Evolutionary conservation across 2,888 invertebrate species (phyloP), one percentile per base, ranked within the genome.

Genomic region (Vesta saturnalis): DNA sequence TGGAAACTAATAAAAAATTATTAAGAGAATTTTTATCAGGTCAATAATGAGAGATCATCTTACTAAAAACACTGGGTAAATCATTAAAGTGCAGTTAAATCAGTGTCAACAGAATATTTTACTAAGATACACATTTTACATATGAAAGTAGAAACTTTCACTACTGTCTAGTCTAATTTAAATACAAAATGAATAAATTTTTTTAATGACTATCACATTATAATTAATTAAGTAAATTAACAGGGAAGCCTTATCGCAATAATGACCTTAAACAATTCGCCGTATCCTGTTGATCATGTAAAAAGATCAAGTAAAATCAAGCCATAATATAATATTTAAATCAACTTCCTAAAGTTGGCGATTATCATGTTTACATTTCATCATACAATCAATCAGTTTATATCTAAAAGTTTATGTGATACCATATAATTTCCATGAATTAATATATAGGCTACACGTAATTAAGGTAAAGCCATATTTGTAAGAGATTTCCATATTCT

Each of bases 391-490:
- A 12, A n/a, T 3, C 49, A n/a, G n/a, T n/a, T n/a, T n/a, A n/a
- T n/a, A n/a, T n/a, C n/a, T n/a, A n/a, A n/a, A n/a, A n/a, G 18
- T 18, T 12, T 49, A 19, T 16, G 3, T 3, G 14, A 47, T 3
- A 14, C 12, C 3, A 52, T n/a, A 8, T 19, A 18, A 52, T 21
- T 52, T 52, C 18, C 8, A 10, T 1, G 47, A 49, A 49, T 15
- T 49, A 8, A 49, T 49, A n/a, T n/a, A 49, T 49, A 15, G 47
- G 47, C 43, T 43, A 43, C 43, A 12, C n/a, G 43, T 43, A 47
- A 47, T 47, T 43, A 43, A 43, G n/a, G 16, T 47, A 16, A 47
- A 47, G 14, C 47, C 15, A 47, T 47, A 14, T 47, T 47, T 47
- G 14, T 16, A 47, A 47, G 19, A 16, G n/a, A 52, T 19, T 19